phyloP scores from a whole-genome alignment of 2,797 vertebrate species.

The Sebastes vulpes region DNA sequence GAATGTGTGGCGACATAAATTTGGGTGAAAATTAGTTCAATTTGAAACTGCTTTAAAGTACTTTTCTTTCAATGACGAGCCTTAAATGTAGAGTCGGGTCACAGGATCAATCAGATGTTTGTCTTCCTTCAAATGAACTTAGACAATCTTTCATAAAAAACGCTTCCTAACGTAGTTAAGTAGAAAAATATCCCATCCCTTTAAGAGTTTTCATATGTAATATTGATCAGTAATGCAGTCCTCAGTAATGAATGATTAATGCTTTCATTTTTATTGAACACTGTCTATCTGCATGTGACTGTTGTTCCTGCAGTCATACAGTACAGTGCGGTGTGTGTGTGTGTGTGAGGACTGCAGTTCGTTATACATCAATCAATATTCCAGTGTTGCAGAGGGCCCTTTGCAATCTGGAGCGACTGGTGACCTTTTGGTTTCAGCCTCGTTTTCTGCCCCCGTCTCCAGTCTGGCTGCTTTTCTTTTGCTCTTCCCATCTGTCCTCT shows the following conservation, averaged over 20 bases:
- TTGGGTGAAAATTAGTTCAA: neutral
- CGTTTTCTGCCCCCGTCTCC: slow-evolving; percentile 35
- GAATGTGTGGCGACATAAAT: neutral
- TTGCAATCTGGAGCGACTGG: slow-evolving; percentile 37
- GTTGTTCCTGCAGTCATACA: neutral
- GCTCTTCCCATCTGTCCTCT: slow-evolving; percentile 30
- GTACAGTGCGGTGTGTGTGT: slow-evolving; percentile 15
- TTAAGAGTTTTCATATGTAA: slow-evolving; percentile 20
- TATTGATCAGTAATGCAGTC: slow-evolving; percentile 49
- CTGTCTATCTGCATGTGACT: slow-evolving; percentile 1
- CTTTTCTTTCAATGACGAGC: neutral
- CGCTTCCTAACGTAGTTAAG: neutral
- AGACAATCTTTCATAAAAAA: neutral
- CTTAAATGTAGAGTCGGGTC: neutral
- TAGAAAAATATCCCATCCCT: neutral
- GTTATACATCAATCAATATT: slow-evolving; percentile 49
- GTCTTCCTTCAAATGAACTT: neutral
- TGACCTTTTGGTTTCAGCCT: slow-evolving; percentile 68
- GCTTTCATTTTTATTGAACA: slow-evolving; percentile 1
- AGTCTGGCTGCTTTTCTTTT: slow-evolving; percentile 3
- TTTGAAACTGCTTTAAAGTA: neutral
- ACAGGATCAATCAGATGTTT: neutral
- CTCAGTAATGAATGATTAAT: slow-evolving; percentile 50
- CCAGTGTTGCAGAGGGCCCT: slow-evolving; percentile 24
- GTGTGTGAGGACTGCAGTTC: slow-evolving; percentile 14